These are phyloP conservation scores for Rallus crepitans DNA, from an alignment of 2,797 vertebrate genomes.

Conservation along the genomic window DNA sequence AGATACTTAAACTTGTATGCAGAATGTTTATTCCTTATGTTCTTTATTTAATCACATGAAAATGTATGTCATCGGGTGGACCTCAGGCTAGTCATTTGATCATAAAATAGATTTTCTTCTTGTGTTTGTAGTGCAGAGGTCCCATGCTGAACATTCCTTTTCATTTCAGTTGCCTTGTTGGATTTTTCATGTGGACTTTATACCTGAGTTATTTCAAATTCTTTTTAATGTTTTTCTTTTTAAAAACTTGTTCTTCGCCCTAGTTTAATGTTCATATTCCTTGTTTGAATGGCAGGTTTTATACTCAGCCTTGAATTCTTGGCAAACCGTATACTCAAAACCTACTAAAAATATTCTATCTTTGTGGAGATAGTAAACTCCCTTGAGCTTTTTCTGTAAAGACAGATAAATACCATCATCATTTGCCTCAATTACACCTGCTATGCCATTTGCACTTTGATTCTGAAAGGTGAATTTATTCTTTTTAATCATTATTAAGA, in stretches of 20 bases:
- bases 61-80: background rate
- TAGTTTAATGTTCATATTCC: background rate
- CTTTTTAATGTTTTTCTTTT: background rate
- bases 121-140: background rate
- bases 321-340: background rate
- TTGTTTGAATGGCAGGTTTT: background rate
- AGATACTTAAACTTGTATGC: background rate
- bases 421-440: constrained; percentile 65
- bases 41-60: background rate
- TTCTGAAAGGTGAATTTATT: constrained; percentile 62
- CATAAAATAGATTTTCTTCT: background rate
- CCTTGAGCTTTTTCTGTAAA: constrained; percentile 27
- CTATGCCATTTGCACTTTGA: constrained; percentile 62
- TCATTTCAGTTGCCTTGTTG: background rate
- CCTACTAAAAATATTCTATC: constrained; percentile 9
- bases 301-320: constrained; percentile 1
- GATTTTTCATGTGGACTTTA: background rate
- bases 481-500: constrained; percentile 69
- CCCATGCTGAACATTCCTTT: background rate
- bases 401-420: constrained; percentile 25
- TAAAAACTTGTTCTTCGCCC: background rate
- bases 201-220: background rate
- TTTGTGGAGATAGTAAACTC: constrained; percentile 35
- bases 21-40: background rate
- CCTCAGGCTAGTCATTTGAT: background rate